Evolutionary conservation across 1,140 invertebrate species (phyloP), one percentile per base, ranked within the genome.

Genomic region (Euura lappo): DNA sequence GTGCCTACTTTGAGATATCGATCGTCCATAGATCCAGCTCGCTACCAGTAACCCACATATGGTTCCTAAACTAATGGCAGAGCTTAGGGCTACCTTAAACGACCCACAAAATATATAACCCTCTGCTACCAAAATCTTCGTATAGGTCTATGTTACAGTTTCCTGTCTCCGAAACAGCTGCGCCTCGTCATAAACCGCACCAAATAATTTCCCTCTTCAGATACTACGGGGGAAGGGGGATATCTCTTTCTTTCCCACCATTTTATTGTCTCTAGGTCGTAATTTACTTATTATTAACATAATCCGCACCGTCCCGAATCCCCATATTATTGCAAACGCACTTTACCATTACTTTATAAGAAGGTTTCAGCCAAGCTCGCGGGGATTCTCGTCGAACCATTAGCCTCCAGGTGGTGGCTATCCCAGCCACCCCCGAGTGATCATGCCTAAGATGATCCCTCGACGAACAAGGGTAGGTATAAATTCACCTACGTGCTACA

Each of bases 1-100:
- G 51, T 3, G 13, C 8, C 51, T 60, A 72, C 78, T 77, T 77
- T 11, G 65, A 70, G 66, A 51, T 76, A 79, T 79, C 69, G 79
- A 79, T 79, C 66, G 69, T 28, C 44, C 44, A 68, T 68, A 68
- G 13, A 68, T 68, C 13, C 51, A 28, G 28, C 60, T 10, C 13
- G 2, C 13, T 42, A 68, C 66, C 10, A 4, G 66, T 68, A 68
- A 68, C 28, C 66, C 66, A 68, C 66, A 68, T 68, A 68, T 42
- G 66, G 8, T 42, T 68, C 28, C 44, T 68, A 8, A 68, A 68
- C 8, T 68, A 68, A 68, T 68, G 66, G 66, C 44, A 68, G 3
- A 11, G 44, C 66, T 68, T 68, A 42, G 11, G 66, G 66, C 44
- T 42, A 68, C 44, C 28, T 64, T 64, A 64, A 44, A 68, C 44